Conservation (phyloP, 2,888 invertebrate genomes). For the Sinodicranocentrus sp. region DNA sequence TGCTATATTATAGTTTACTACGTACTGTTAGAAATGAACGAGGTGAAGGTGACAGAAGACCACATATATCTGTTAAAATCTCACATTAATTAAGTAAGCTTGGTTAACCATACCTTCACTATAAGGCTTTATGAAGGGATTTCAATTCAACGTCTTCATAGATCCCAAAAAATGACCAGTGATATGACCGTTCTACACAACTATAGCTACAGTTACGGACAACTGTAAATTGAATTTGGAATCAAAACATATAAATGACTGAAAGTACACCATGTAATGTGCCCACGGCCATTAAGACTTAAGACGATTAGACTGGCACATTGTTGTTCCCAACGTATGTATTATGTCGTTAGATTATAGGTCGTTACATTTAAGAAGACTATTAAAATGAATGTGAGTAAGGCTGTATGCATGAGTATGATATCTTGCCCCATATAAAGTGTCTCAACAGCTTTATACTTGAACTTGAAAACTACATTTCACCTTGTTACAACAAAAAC, state of each 20-base stretch:
- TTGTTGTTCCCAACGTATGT: neutral
- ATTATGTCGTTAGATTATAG: neutral
- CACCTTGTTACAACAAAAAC: neutral
- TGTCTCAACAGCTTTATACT: neutral
- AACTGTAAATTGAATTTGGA: neutral
- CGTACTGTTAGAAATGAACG: slow-evolving; percentile 10
- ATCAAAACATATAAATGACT: too few species aligned
- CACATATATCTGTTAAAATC: neutral
- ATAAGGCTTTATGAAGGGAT: too few species aligned
- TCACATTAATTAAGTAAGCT: neutral
- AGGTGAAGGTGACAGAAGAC: slow-evolving; percentile 34
- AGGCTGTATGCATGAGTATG: neutral
- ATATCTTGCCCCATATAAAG: neutral
- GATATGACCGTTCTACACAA: neutral
- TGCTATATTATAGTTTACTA: neutral
- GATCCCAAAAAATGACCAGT: neutral
- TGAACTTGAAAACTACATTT: slow-evolving; percentile 1
- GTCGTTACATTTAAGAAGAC: neutral
- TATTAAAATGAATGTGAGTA: neutral
- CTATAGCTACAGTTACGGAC: neutral
- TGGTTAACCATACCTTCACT: neutral
- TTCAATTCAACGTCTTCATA: too few species aligned
- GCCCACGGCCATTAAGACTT: neutral
- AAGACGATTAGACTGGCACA: neutral
- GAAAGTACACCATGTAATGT: neutral